A percentile compares a stretch with the other conserved stretches of the same genome.
Conservation (phyloP, 2,113 vertebrate species). For the Fregata magnificens region DNA sequence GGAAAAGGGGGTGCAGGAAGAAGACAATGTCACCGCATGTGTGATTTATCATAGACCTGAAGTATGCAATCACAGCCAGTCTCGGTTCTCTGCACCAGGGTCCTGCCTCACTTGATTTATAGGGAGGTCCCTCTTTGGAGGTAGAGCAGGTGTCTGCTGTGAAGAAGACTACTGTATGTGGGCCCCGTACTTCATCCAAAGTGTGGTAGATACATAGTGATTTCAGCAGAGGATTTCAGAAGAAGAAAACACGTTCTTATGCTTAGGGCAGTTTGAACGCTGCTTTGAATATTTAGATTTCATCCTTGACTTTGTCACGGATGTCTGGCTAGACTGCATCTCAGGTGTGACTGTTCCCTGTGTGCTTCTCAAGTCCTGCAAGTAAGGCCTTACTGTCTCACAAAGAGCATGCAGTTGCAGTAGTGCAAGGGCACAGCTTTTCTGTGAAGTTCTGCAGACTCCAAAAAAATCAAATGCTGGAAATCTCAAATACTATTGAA, state of each 20-base stretch:
- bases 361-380: neutral
- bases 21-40: rapidly evolving
- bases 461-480: neutral
- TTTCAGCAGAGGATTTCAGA: neutral
- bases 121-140: neutral
- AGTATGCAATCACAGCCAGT: neutral
- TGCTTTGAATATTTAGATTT: neutral
- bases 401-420: neutral
- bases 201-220: neutral
- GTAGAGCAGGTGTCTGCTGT: neutral
- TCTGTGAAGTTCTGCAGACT: neutral
- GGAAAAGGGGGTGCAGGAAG: neutral
- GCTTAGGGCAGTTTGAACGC: neutral
- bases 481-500: neutral
- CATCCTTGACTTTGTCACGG: neutral
- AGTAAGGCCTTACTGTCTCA: neutral
- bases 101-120: neutral
- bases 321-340: neutral
- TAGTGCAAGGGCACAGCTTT: neutral
- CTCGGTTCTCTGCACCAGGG: neutral
- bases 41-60: neutral
- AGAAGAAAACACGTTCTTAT: neutral
- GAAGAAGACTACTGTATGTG: neutral
- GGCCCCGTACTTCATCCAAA: neutral
- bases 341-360: neutral